Base-by-base conservation (phyloP, 2,888 invertebrate species). In the Leptinotarsa rubiginosa region DNA sequence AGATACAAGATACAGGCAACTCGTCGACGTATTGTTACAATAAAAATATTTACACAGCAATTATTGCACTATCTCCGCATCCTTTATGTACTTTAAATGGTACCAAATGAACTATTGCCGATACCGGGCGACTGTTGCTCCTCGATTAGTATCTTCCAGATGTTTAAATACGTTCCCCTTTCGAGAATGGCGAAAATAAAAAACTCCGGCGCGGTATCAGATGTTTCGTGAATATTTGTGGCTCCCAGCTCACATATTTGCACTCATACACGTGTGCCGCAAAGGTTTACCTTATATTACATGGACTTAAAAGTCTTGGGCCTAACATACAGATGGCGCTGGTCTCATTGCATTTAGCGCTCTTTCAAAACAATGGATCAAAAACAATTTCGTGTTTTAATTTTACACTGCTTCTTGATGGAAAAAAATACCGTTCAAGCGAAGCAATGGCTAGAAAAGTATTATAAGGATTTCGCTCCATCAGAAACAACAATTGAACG, bases 31-130 rank as follows among this genome's bases (percentile, higher is more conserved):
- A 77, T 75, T 84, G 84, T 81, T 84, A 85, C 85, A 86, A 86
- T 85, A 87, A 87, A 87, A 87, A 87, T 86, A 86, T 87, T 87
- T 87, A 85, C 86, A 85, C 85, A 85, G 85, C 86, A 86, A 85
- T 86, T 85, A 87, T 84, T 84, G 59, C 70, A 72, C 77, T 76
- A 77, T 77, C 76, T 75, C 72, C 56, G 50, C 73, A 78, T 78
- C 78, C 76, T 78, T 73, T 73, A 71, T 76, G 73, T 76, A 73
- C 77, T 77, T 73, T 78, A 78, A 77, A 77, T 79, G 77, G 75
- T 77, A 76, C 75, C 73, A 77, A 77, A 75, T 74, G 77, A 77
- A 75, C 74, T 75, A 76, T 76, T 74, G 76, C 77, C 74, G 69
- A 54, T 59, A 15, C 49, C 47, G 50, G 16, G 54, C 41, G 67